Evolutionary conservation across 2,888 invertebrate genomes (phyloP).

Genomic region (Unio delphinus): DNA sequence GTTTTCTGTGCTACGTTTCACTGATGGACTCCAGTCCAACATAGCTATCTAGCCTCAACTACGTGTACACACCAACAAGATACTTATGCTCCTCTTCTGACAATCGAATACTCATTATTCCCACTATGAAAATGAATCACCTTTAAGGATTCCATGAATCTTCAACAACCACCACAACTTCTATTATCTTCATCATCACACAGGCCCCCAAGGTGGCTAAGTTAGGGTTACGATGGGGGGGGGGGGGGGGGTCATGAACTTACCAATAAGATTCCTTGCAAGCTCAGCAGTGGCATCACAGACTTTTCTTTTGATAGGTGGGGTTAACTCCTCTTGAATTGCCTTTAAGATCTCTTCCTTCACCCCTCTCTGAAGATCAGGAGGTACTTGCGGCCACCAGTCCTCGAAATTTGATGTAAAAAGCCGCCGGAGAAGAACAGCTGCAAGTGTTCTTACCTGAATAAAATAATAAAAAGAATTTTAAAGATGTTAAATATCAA

Average conservation of each 20-base stretch:
- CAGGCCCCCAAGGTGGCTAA: too few relatives aligned
- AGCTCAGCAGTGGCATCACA: conserved; percentile 97
- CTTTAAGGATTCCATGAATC: too few relatives aligned
- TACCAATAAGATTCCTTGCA: conserved; percentile 81
- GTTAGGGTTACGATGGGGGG: neutral
- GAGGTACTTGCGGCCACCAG: conserved; percentile 89
- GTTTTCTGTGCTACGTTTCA: too few relatives aligned
- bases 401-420: conserved; percentile 89
- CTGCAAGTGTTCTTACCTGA: conserved; percentile 88
- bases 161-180: neutral
- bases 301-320: conserved; percentile 86
- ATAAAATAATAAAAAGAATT: conserved; percentile 7
- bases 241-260: neutral
- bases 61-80: too few relatives aligned
- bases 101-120: too few relatives aligned
- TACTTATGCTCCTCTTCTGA: too few relatives aligned
- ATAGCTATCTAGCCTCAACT: too few relatives aligned
- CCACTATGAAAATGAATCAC: too few relatives aligned
- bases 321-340: conserved; percentile 85
- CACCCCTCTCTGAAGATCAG: conserved; percentile 87
- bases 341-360: conserved; percentile 88
- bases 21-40: too few relatives aligned
- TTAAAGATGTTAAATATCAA: neutral
- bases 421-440: conserved; percentile 91
- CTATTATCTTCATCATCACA: neutral